Evolutionary conservation across 2,113 vertebrate genomes (phyloP).

Genomic region (Argyrosomus japonicus): DNA sequence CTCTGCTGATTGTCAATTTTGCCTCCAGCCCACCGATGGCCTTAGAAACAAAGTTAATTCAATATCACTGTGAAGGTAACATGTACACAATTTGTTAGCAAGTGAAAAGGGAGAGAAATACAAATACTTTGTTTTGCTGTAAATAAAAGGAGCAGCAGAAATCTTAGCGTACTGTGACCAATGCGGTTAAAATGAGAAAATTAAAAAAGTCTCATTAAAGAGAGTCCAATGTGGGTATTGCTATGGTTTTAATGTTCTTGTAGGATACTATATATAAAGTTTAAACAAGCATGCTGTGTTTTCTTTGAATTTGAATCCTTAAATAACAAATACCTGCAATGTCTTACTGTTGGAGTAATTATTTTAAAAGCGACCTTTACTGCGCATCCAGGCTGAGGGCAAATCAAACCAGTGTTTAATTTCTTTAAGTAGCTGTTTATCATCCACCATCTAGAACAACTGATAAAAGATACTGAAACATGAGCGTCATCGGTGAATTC

Average conservation of each 20-base stretch:
- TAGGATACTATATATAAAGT: too few relatives aligned
- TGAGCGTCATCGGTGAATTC: conserved; percentile 52
- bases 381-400: not conserved
- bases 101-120: not conserved
- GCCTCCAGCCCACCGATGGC: conserved; percentile 56
- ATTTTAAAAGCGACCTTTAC: not conserved
- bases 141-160: not conserved
- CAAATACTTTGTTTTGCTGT: not conserved
- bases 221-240: not conserved
- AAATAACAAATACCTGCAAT: not conserved
- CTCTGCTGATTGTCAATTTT: conserved; percentile 70
- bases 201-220: not conserved
- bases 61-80: conserved; percentile 42
- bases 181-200: too few relatives aligned
- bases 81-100: conserved; percentile 36
- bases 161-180: not conserved
- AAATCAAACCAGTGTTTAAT: conserved; percentile 58
- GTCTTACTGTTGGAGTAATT: not conserved
- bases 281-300: conserved; percentile 10
- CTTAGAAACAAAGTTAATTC: conserved; percentile 70
- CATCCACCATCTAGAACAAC: conserved; percentile 49
- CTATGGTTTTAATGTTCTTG: not conserved
- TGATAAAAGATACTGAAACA: conserved; percentile 67
- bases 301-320: not conserved
- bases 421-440: conserved; percentile 73